Base-by-base conservation (phyloP, 2,888 invertebrate genomes). In the Andrena chrysosceles region DNA sequence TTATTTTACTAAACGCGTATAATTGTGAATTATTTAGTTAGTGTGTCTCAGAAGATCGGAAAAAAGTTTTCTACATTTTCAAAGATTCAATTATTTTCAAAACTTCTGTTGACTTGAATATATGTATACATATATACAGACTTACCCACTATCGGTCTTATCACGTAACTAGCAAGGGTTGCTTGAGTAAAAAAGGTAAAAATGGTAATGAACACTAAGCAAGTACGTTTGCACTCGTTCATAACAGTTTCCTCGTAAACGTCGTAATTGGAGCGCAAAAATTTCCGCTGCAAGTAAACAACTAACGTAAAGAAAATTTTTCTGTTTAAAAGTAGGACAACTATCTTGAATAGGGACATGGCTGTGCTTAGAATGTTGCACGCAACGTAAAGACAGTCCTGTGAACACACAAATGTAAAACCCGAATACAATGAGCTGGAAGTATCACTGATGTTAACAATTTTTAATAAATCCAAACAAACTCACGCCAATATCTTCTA, bases 401-500 rank as follows among this genome's bases (percentile, higher is more conserved):
- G 26, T 0, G 2, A 23, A 73, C 16, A 60, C 10, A n/a, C 1
- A 8, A 42, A 8, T 20, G 33, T 31, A 62, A 31, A 29, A 67
- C 3, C 0, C 2, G n/a, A 42, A 5, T 67, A 16, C 42, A 48
- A 2, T 48, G 13, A 35, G 3, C 13, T 88, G 64, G 29, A 84
- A 87, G 10, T 2, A 2, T 8, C n/a, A 33, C 54, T 7, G 23
- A 13, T 56, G 10, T 20, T 33, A 5, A 10, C 0, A 10, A 6
- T 23, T 63, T 63, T 63, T 16, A 20, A 13, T 56, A 56, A 23
- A 5, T 64, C 4, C 10, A 42, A 2, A 6, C 26, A 42, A 26
- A 87, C 90, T 85, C 54, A 90, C 90, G 8, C 73, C 59, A 33
- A 89, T 84, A 77, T 90, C 77, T n/a, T 77, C 78, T 48, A 77